These are phyloP conservation scores for Ammospiza nelsoni DNA, from an alignment of 2,113 vertebrate genomes.

Conservation along the genomic window DNA sequence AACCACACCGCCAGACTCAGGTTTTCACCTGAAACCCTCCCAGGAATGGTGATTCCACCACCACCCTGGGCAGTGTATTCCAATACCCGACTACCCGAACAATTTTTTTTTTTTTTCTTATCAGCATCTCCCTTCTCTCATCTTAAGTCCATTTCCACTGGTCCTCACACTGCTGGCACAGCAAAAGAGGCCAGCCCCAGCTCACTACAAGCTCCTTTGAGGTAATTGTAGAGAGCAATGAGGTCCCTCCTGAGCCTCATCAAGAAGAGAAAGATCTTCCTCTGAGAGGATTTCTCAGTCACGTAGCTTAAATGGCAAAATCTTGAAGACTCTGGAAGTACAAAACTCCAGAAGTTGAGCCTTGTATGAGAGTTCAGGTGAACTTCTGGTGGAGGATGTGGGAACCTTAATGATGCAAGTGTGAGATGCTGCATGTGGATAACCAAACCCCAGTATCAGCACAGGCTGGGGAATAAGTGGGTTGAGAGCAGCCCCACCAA, in stretches of 20 bases:
- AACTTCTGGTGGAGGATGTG: too few relatives aligned
- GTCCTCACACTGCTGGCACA: background rate
- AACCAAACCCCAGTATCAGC: accelerated
- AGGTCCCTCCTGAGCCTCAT: background rate
- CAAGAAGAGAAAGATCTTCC: background rate
- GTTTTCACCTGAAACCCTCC: background rate
- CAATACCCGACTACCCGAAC: background rate
- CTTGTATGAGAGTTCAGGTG: too few relatives aligned
- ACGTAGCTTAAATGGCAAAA: background rate
- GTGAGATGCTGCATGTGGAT: background rate
- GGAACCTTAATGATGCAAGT: background rate
- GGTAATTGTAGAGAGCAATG: background rate
- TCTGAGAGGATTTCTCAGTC: background rate
- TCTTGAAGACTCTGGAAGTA: background rate
- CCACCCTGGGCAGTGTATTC: background rate
- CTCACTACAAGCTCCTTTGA: background rate
- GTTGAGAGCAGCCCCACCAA: background rate
- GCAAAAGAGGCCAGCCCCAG: accelerated
- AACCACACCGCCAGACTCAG: background rate
- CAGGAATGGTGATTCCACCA: background rate
- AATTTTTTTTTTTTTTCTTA: too few relatives aligned
- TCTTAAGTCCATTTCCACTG: background rate
- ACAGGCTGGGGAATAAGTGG: background rate
- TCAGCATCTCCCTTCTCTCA: background rate
- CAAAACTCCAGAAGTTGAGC: accelerated